These are phyloP conservation scores for Chunga burmeisteri DNA, from an alignment of 2,113 vertebrate species.

Conservation along the genomic window DNA sequence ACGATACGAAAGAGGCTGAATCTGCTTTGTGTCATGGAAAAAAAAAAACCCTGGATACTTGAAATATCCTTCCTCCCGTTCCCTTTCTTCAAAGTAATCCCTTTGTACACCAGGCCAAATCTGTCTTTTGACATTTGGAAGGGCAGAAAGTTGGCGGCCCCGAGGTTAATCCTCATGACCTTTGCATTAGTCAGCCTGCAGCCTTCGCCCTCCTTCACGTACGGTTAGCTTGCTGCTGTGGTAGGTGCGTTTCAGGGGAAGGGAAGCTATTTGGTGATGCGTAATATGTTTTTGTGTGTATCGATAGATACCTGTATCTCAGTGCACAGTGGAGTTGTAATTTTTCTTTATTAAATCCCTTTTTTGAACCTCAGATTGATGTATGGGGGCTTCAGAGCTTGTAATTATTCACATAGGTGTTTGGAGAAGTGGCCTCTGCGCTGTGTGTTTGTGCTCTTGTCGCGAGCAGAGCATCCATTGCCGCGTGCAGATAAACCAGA, in stretches of 20 bases:
- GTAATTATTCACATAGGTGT: neutral
- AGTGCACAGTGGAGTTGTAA: neutral
- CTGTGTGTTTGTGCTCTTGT: neutral
- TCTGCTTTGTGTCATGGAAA: neutral
- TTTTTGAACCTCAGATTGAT: neutral
- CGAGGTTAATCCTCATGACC: neutral
- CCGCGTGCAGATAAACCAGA: rapidly evolving
- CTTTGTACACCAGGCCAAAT: neutral
- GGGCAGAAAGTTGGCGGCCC: neutral
- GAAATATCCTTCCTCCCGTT: neutral
- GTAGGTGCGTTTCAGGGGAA: neutral
- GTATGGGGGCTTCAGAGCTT: neutral
- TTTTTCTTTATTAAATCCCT: neutral
- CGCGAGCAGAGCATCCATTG: neutral
- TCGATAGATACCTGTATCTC: neutral
- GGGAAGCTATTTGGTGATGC: neutral
- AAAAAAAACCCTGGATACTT: neutral
- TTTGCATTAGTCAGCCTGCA: neutral
- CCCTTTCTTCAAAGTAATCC: neutral
- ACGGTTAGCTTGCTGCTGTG: neutral
- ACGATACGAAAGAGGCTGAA: neutral
- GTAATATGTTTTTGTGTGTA: rapidly evolving
- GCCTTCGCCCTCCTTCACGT: neutral
- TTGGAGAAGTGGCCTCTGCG: neutral
- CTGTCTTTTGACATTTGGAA: neutral